Conservation (phyloP, 2,797 vertebrate genomes). For the Macropus fuliginosus region DNA sequence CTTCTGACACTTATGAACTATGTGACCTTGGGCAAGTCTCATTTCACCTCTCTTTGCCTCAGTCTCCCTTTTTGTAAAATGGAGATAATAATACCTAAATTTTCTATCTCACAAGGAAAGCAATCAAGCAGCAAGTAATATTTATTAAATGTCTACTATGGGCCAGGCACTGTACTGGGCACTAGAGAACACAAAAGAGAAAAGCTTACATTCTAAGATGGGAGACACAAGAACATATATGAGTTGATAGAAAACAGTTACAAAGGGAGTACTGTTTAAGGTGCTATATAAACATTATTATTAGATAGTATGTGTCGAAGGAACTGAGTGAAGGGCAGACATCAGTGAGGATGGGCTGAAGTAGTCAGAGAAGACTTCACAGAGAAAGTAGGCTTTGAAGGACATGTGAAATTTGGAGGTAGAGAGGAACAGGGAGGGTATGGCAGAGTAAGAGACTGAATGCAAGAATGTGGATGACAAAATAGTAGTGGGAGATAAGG, state of each 20-base stretch:
- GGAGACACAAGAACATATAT: neutral
- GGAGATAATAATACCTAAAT: neutral
- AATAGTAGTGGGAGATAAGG: neutral
- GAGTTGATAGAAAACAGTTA: neutral
- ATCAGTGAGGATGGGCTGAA: neutral
- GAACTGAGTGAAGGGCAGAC: neutral
- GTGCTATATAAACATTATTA: neutral
- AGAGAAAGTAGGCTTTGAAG: neutral
- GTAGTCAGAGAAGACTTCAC: neutral
- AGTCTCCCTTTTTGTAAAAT: neutral
- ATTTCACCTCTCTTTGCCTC: neutral
- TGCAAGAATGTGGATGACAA: neutral
- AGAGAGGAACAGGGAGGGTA: neutral
- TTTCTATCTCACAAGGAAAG: neutral
- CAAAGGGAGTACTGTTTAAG: conserved; percentile 15
- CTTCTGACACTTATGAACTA: neutral
- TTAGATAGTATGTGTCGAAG: conserved; percentile 8
- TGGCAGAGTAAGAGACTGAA: neutral
- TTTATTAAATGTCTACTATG: neutral
- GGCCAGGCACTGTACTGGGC: neutral
- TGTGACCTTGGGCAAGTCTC: neutral
- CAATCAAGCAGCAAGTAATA: neutral
- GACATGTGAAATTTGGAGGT: neutral
- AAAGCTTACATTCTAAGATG: neutral
- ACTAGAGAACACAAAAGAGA: neutral